Base-by-base conservation (phyloP, 2,113 vertebrate species). In the Fregata magnificens region DNA sequence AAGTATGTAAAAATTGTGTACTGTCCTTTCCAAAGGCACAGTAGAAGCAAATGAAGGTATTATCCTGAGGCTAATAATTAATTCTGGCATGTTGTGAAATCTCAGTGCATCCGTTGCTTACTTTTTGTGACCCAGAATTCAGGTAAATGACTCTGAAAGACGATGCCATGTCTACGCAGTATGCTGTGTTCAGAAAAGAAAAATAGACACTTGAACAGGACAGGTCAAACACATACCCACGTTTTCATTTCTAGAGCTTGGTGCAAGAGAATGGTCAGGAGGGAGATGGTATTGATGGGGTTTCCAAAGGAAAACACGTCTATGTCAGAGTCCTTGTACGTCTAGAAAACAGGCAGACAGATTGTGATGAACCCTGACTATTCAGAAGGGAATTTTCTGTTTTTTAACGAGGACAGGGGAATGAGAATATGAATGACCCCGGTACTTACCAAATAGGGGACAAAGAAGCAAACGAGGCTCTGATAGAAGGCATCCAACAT, bases 401-500 rank as follows among this genome's bases (percentile, higher is more conserved):
- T 82, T 79, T 86, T 56, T 36, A 50, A 92, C 65, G 40, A 49
- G 14, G 18, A 53, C 18, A 44, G 36, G 40, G 24, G 31, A 55
- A 62, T 21, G 24, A 50, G 63, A 76, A 73, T 32, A 70, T 69
- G 34, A 61, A 50, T n/a, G 17, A 44, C 5, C 7, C 12, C 16
- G 1, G 11, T 79, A 98, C 99, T 99, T 97, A 99, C 99, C 96
- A 98, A 97, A 92, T 99, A 99, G 28, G 99, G 99, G 40, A 99
- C 94, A 78, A 99, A 99, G 98, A 99, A 99, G 90, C 99, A 99
- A 94, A 99, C 26, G 22, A 99, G 98, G 85, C 99, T 99, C 96
- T 99, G 99, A 95, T 99, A 99, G 96, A 99, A 99, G 6, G 99
- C 99, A 90, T 99, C 99, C 21, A 98, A n/a, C 78, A 99, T 98